Evolutionary conservation across 2,888 invertebrate species (phyloP), one percentile per base, ranked within the genome.

Genomic region (Hydrotaea diabolus): DNA sequence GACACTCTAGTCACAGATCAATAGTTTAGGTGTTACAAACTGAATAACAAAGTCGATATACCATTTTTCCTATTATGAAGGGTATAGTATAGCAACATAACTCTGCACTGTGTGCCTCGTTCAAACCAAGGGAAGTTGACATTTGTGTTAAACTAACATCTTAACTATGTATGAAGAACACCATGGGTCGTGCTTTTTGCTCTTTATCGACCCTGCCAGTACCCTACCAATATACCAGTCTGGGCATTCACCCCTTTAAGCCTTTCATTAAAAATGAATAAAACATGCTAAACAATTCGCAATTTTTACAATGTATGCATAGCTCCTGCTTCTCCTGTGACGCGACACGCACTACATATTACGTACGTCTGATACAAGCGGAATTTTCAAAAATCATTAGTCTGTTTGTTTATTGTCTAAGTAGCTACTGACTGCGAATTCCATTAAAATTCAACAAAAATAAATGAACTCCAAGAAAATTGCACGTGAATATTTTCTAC

Each of bases 271-370:
- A n/a, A n/a, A 31, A 31, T 31, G 2, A 31, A 31, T 31, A 31
- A 31, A 69, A 78, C 72, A 78, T 57, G 26, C 39, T 26, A 13
- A 55, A 36, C 57, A 73, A 59, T 46, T 2, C 17, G n/a, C 53
- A 53, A 17, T 53, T 53, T 31, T 49, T n/a, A n/a, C 3, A 31
- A 31, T 31, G 7, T 31, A 31, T 31, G 31, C 2, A 31, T 2
- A 31, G 31, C 31, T 31, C 31, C 31, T 31, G 3, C 31, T 7
- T 31, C 7, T 31, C 46, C 46, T n/a, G n/a, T n/a, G 17, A 73
- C 66, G 69, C 19, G n/a, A 15, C 7, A 64, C 17, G 13, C 9
- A 19, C 49, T 15, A 39, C 53, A 26, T n/a, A 59, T 17, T 69
- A 26, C 71, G 15, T 69, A 26, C 71, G 15, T 15, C 55, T 49